Percentiles rank a stretch among this genome's conserved stretches.
phyloP scores from a whole-genome alignment of 2,113 vertebrate genomes.

The Acinonyx jubatus region DNA sequence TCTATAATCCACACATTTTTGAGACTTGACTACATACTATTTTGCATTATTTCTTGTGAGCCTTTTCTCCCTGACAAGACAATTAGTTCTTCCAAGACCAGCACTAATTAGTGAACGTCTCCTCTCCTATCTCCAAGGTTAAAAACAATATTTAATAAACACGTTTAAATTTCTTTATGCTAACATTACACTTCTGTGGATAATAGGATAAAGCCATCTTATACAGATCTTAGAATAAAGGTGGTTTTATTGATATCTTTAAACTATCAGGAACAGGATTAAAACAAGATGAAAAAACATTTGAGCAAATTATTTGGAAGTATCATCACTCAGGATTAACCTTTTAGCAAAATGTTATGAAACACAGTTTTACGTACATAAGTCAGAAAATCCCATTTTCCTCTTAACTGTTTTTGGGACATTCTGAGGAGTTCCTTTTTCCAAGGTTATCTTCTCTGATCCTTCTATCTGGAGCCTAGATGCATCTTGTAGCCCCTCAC shows the following conservation, averaged over 20 bases:
- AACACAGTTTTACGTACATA: not conserved
- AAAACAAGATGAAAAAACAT: not conserved
- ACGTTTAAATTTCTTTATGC: not conserved
- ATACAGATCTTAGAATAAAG: not conserved
- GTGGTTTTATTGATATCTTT: not conserved
- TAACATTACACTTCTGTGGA: not conserved
- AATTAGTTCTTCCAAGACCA: not conserved
- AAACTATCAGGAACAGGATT: not conserved
- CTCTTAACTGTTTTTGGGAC: not conserved
- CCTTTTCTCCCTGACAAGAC: not conserved
- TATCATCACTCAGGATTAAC: not conserved
- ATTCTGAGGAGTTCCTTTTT: not conserved
- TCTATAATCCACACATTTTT: not conserved
- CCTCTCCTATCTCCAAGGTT: not conserved
- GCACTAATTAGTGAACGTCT: not conserved
- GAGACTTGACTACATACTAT: not conserved
- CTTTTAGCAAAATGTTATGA: not conserved
- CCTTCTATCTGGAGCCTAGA: not conserved
- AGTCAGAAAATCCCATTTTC: not conserved
- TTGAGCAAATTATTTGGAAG: not conserved
- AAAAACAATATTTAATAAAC: not conserved
- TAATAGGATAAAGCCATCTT: not conserved
- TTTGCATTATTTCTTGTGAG: not conserved
- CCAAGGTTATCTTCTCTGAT: not conserved
- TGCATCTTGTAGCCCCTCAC: not conserved